phyloP scores from a whole-genome alignment of 2,888 invertebrate species.

The Rutpela maculata region DNA sequence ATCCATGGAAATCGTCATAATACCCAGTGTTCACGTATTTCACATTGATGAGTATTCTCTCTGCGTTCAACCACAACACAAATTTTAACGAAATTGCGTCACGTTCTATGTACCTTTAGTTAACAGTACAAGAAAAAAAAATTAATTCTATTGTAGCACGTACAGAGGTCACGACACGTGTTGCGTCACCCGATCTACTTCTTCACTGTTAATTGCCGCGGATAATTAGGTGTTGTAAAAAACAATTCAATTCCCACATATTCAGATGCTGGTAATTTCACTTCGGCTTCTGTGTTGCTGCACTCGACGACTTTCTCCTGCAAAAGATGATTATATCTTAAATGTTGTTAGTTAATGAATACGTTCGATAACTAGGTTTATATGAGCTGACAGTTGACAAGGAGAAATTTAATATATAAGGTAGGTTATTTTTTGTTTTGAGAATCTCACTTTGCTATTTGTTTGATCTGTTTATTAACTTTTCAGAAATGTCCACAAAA shows the following conservation, averaged over 20 bases:
- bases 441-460: background rate
- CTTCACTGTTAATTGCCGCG: conserved; percentile 28
- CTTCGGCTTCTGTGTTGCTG: conserved; percentile 38
- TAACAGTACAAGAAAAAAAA: conserved; percentile 40
- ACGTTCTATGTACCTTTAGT: conserved; percentile 36
- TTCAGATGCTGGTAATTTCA: conserved; percentile 37
- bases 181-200: conserved; percentile 43
- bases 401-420: conserved; percentile 17
- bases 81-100: conserved; percentile 34
- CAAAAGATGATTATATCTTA: conserved; percentile 42
- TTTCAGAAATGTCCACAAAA: too few species aligned
- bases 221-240: conserved; percentile 33
- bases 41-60: conserved; percentile 33
- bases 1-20: conserved; percentile 74
- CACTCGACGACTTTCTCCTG: conserved; percentile 47
- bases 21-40: conserved; percentile 45
- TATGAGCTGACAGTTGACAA: conserved; percentile 8
- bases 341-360: conserved; percentile 27
- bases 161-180: conserved; percentile 32
- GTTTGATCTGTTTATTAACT: too few species aligned
- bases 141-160: conserved; percentile 25
- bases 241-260: conserved; percentile 40
- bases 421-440: background rate
- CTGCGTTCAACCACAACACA: conserved; percentile 25
- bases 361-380: conserved; percentile 30